phyloP scores from a whole-genome alignment of 1,140 invertebrate genomes.

The Pristionchus pacificus region DNA sequence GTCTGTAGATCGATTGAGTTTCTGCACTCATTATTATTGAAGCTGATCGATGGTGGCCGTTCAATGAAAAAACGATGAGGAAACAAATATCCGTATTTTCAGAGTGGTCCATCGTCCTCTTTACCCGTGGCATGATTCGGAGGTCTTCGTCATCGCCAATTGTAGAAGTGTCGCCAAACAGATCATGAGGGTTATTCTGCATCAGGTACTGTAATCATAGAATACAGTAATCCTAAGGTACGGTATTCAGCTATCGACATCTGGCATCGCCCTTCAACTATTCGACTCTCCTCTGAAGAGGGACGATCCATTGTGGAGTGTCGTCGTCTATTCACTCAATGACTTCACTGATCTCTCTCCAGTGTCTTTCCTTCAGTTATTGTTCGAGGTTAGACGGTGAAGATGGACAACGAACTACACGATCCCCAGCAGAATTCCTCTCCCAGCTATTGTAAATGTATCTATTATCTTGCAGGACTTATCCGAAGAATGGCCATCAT shows the following conservation, averaged over 20 bases:
- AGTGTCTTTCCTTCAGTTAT: constrained; percentile 80
- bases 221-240: constrained; percentile 60
- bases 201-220: constrained; percentile 87
- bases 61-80: background rate
- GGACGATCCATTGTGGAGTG: constrained; percentile 74
- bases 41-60: constrained; percentile 23
- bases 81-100: background rate
- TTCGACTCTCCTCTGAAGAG: constrained; percentile 72
- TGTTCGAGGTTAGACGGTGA: constrained; percentile 87
- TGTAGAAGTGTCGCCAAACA: constrained; percentile 89
- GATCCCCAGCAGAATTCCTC: constrained; percentile 30
- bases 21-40: constrained; percentile 20
- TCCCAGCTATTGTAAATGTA: constrained; percentile 14
- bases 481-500: constrained; percentile 43
- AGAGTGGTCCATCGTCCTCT: constrained; percentile 56
- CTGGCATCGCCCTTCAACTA: constrained; percentile 86
- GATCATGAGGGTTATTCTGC: constrained; percentile 88
- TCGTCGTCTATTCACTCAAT: constrained; percentile 81
- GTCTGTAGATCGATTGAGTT: constrained; percentile 6
- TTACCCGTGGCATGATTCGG: constrained; percentile 73
- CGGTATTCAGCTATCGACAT: constrained; percentile 48
- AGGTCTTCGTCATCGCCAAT: constrained; percentile 77
- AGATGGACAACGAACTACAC: too few species aligned
- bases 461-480: constrained; percentile 32
- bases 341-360: constrained; percentile 95